A percentile compares a stretch with the other conserved stretches of the same genome.
phyloP scores from a whole-genome alignment of 2,113 vertebrate genomes.

The Serilophus lunatus region DNA sequence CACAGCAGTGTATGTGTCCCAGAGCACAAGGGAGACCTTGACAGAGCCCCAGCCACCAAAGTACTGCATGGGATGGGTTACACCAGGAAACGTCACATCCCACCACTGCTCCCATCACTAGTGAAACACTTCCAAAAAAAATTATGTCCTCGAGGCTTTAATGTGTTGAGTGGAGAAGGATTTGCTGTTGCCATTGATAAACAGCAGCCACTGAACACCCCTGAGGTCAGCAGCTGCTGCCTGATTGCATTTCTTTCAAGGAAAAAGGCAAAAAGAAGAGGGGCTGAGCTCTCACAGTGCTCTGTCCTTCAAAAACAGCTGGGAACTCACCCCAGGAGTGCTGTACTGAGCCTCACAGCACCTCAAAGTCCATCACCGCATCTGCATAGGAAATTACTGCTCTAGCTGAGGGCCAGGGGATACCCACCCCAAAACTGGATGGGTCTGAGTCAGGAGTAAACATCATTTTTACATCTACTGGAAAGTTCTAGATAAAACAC shows the following conservation, averaged over 20 bases:
- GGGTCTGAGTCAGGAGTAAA: background rate
- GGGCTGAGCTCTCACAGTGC: background rate
- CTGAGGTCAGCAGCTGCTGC: background rate
- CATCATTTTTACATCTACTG: background rate
- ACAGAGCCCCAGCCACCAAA: background rate
- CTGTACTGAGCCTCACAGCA: background rate
- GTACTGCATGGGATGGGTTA: background rate
- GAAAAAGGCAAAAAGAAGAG: background rate
- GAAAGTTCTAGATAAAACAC: background rate
- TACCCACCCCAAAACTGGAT: background rate
- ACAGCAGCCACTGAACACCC: background rate
- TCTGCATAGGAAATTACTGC: background rate
- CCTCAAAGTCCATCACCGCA: background rate
- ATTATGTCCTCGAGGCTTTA: background rate
- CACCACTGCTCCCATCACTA: background rate
- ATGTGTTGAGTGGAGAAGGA: background rate
- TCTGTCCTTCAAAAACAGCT: background rate
- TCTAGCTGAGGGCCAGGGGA: background rate
- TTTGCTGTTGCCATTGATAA: background rate
- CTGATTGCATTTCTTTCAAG: background rate
- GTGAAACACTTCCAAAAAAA: background rate
- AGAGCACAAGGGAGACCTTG: accelerated
- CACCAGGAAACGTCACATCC: background rate
- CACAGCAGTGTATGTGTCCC: background rate
- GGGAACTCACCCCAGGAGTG: background rate